Evolutionary conservation across 1,140 invertebrate species (phyloP).

Genomic region (Daktulosphaira vitifoliae): DNA sequence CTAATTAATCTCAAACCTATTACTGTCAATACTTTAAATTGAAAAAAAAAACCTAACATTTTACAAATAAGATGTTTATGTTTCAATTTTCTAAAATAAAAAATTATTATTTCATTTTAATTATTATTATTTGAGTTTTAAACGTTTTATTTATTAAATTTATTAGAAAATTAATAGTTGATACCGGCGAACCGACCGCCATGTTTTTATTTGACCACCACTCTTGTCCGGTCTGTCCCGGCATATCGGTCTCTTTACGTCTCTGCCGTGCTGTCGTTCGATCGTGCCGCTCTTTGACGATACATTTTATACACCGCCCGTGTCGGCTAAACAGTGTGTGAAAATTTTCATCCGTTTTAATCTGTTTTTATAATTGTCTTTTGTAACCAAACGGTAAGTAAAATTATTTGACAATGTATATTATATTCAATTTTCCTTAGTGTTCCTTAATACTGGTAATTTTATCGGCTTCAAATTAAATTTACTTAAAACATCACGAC

Average conservation of each 20-base stretch:
- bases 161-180: background rate
- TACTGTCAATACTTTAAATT: background rate
- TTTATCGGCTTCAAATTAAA: too few relatives aligned
- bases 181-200: background rate
- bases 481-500: too few relatives aligned
- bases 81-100: background rate
- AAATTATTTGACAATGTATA: background rate
- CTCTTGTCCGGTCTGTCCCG: background rate
- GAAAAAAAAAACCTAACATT: background rate
- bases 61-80: too few relatives aligned
- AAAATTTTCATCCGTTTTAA: conserved; percentile 2
- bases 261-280: conserved; percentile 4
- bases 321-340: background rate
- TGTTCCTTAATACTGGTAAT: too few relatives aligned
- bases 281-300: background rate
- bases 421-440: too few relatives aligned
- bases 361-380: background rate
- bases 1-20: conserved; percentile 2
- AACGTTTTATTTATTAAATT: too few relatives aligned
- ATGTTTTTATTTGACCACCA: background rate
- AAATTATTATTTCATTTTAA: background rate
- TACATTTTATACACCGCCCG: conserved; percentile 3
- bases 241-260: background rate
- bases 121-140: background rate
- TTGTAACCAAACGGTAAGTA: conserved; percentile 2